A percentile compares a stretch with the other conserved stretches of the same genome.
Evolutionary conservation across 2,113 vertebrate genomes (phyloP).

Genomic region (Tylochromis polylepis): DNA sequence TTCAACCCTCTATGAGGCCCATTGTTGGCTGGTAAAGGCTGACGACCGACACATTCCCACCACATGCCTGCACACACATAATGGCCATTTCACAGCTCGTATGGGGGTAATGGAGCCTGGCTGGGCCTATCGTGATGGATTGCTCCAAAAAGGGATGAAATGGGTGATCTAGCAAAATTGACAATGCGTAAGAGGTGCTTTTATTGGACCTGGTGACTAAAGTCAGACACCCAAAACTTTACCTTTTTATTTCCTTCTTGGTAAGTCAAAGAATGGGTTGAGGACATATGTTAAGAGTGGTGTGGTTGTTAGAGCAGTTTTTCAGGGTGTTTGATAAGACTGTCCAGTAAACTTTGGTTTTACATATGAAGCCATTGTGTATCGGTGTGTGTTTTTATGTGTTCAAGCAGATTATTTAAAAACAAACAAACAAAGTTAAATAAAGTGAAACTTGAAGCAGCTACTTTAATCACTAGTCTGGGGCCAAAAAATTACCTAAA

Average conservation of each 20-base stretch:
- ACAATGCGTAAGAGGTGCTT: conserved; percentile 53
- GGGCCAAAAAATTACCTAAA: neutral
- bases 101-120: conserved; percentile 67
- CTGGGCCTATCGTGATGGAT: conserved; percentile 60
- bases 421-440: neutral
- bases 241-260: neutral
- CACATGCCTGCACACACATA: conserved; percentile 68
- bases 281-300: conserved; percentile 10
- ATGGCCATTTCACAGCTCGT: conserved; percentile 72
- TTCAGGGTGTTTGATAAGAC: neutral
- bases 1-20: conserved; percentile 35
- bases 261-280: neutral
- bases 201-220: conserved; percentile 28
- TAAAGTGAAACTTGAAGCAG: neutral
- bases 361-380: neutral
- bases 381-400: neutral
- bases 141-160: conserved; percentile 66
- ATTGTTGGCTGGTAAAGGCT: conserved; percentile 51
- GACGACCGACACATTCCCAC: conserved; percentile 30
- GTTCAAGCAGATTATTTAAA: neutral
- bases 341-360: neutral
- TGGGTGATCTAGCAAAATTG: conserved; percentile 66
- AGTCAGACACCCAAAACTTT: conserved; percentile 11
- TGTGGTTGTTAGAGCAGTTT: neutral
- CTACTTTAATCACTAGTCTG: neutral